phyloP scores from a whole-genome alignment of 2,113 vertebrate genomes.

The Hippocampus comes region DNA sequence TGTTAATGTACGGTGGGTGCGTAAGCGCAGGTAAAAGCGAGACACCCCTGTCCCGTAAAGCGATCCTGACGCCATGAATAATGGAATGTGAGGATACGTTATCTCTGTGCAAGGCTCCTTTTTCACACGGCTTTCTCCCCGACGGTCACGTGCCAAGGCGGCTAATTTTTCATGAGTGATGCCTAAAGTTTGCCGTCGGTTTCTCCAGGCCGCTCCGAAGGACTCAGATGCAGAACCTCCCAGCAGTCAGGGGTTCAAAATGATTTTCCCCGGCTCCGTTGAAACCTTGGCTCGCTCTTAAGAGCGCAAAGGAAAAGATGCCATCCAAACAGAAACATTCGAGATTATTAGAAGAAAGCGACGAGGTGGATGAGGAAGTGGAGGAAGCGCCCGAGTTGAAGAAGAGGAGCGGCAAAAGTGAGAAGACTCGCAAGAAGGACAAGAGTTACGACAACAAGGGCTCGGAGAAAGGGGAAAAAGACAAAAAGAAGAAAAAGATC shows the following conservation, averaged over 20 bases:
- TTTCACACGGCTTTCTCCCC: slow-evolving; percentile 80
- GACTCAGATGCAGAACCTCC: slow-evolving; percentile 30
- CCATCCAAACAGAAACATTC: slow-evolving; percentile 79
- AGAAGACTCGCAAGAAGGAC: slow-evolving; percentile 51
- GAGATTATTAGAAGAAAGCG: slow-evolving; percentile 63
- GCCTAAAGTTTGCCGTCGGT: slow-evolving; percentile 48
- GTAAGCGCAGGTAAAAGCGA: slow-evolving; percentile 66
- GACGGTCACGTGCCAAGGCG: slow-evolving; percentile 68
- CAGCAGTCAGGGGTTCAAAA: slow-evolving; percentile 61
- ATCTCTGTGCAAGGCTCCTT: slow-evolving; percentile 75
- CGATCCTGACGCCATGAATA: slow-evolving; percentile 91
- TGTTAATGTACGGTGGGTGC: slow-evolving; percentile 28
- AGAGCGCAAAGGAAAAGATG: slow-evolving; percentile 86
- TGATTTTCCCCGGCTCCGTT: slow-evolving; percentile 70
- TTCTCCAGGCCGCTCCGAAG: slow-evolving; percentile 22
- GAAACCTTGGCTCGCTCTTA: slow-evolving; percentile 65
- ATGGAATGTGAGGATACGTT: slow-evolving; percentile 82
- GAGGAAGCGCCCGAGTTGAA: slow-evolving; percentile 59
- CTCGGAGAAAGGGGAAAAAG: slow-evolving; percentile 22
- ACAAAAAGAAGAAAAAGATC: slow-evolving; percentile 55
- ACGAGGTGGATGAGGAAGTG: slow-evolving; percentile 71
- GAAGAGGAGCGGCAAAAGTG: slow-evolving; percentile 48
- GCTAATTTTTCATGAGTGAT: slow-evolving; percentile 81
- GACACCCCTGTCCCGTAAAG: slow-evolving; percentile 79
- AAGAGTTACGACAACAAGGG: slow-evolving; percentile 24